These are phyloP conservation scores for Lepidurus apus DNA, from an alignment of 1,140 invertebrate species.

Conservation along the genomic window DNA sequence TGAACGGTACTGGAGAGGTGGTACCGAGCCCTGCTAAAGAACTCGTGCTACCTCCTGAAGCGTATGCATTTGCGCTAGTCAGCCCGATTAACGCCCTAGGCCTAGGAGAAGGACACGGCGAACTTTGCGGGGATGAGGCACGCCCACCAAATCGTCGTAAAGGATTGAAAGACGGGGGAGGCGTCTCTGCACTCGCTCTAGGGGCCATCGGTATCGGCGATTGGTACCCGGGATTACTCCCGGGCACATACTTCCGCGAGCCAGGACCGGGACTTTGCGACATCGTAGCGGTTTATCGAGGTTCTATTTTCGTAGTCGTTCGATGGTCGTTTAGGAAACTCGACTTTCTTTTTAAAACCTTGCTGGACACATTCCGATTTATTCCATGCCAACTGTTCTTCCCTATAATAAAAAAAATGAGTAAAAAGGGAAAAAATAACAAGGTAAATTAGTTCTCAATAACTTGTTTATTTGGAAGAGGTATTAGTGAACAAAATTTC, in stretches of 20 bases:
- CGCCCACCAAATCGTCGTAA: constrained; percentile 25
- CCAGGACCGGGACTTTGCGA: constrained; percentile 4
- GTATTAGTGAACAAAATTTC: no score
- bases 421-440: background rate
- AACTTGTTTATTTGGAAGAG: no score
- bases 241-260: background rate
- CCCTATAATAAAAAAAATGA: background rate
- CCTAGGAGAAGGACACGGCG: constrained; percentile 27
- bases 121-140: constrained; percentile 1
- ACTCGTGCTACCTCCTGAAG: constrained; percentile 5
- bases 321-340: constrained; percentile 1
- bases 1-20: background rate
- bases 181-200: background rate
- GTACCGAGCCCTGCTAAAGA: background rate
- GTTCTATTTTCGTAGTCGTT: background rate
- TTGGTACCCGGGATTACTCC: constrained; percentile 14
- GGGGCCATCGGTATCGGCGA: background rate
- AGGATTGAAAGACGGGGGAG: background rate
- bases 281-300: constrained; percentile 3
- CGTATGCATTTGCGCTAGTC: background rate
- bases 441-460: no score
- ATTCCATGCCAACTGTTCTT: background rate
- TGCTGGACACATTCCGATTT: background rate
- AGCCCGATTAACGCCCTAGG: constrained; percentile 12
- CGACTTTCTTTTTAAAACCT: background rate